Evolutionary conservation across 64 coral and sea anemone genomes (phyloP).

Genomic region (Actinia equina): DNA sequence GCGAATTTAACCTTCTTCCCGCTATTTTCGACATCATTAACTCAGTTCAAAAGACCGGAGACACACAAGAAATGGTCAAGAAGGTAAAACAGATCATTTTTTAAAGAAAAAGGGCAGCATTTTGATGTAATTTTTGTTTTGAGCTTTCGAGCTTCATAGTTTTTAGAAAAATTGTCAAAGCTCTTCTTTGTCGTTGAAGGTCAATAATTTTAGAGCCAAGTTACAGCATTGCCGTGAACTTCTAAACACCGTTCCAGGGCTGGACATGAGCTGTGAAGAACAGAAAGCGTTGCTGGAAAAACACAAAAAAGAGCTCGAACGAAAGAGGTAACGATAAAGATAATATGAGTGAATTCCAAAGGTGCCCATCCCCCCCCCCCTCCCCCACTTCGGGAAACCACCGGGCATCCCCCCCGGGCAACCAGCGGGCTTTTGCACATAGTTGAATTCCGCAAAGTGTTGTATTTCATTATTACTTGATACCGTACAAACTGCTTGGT

Average conservation of each 20-base stretch:
- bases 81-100: background rate
- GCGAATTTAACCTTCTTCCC: conserved; percentile 25
- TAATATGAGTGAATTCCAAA: no score
- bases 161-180: background rate
- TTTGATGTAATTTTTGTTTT: no score
- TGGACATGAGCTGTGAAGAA: conserved; percentile 73
- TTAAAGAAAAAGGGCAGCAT: no score
- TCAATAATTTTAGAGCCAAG: conserved; percentile 72
- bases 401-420: no score
- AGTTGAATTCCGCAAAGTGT: no score
- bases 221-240: conserved; percentile 77
- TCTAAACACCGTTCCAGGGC: conserved; percentile 67
- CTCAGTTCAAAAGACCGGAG: conserved; percentile 29
- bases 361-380: no score
- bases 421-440: no score
- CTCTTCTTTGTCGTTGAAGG: conserved; percentile 9
- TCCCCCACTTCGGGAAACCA: no score
- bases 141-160: background rate
- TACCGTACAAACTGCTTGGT: no score
- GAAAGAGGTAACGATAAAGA: conserved; percentile 54
- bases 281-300: conserved; percentile 58
- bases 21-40: conserved; percentile 22
- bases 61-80: conserved; percentile 31
- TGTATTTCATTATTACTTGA: no score
- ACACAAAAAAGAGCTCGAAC: conserved; percentile 59